phyloP scores from a whole-genome alignment of 1,140 invertebrate genomes.

The Octopus sinensis region DNA sequence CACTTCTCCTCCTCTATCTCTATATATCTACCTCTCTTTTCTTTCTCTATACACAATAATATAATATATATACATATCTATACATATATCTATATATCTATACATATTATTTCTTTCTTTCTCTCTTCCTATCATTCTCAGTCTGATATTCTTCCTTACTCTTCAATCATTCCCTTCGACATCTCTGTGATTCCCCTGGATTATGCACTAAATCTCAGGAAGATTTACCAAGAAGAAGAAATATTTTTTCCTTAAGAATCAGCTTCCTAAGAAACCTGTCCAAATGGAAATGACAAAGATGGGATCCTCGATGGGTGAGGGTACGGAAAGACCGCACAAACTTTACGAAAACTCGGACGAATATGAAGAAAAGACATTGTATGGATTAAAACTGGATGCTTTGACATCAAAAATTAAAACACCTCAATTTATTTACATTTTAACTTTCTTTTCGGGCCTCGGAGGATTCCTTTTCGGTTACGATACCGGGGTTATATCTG shows the following conservation, averaged over 20 bases:
- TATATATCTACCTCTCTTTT: background rate
- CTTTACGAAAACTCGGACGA: constrained; percentile 45
- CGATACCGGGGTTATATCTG: constrained; percentile 68
- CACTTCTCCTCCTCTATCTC: background rate
- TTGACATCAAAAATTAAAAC: constrained; percentile 38
- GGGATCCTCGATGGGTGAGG: constrained; percentile 6
- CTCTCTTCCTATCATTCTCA: background rate
- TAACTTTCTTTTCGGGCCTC: constrained; percentile 56
- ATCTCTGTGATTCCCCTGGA: background rate
- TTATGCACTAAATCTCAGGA: no score
- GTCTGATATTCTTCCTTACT: background rate
- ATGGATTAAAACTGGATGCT: constrained; percentile 45
- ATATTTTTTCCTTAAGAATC: background rate
- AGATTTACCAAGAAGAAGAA: no score
- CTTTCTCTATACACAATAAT: background rate
- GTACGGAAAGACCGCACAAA: constrained; percentile 34
- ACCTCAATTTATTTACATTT: constrained; percentile 48
- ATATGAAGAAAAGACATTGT: constrained; percentile 33
- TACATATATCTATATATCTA: background rate
- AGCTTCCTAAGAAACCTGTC: background rate
- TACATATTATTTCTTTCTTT: background rate
- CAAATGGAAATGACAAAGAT: constrained; percentile 18
- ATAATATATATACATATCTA: background rate
- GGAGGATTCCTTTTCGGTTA: constrained; percentile 70
- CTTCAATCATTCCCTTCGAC: constrained; percentile 1